A percentile compares a stretch with the other conserved stretches of the same genome.
These are phyloP conservation scores for Harpalus rufipes DNA, from an alignment of 2,888 invertebrate genomes.

Conservation along the genomic window DNA sequence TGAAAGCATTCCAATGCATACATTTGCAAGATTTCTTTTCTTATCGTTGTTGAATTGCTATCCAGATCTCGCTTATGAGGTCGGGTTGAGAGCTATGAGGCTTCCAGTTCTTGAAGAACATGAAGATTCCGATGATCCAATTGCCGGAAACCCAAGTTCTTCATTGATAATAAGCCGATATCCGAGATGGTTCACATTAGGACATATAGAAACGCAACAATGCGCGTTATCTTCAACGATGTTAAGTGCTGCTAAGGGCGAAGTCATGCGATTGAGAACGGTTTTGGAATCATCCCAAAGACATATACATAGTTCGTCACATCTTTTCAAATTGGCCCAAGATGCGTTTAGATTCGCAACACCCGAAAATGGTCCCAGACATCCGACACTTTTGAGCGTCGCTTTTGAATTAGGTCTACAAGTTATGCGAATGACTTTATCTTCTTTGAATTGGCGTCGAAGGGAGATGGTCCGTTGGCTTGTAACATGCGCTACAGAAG, in stretches of 20 bases:
- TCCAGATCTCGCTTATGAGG: slow-evolving; percentile 88
- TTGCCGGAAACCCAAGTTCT: slow-evolving; percentile 77
- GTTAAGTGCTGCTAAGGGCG: slow-evolving; percentile 86
- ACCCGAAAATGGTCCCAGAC: slow-evolving; percentile 87
- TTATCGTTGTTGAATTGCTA: slow-evolving; percentile 86
- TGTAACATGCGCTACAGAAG: slow-evolving; percentile 91
- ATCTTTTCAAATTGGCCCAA: slow-evolving; percentile 90
- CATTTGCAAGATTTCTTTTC: slow-evolving; percentile 88
- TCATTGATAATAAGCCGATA: slow-evolving; percentile 81
- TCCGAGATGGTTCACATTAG: slow-evolving; percentile 88
- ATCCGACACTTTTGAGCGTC: slow-evolving; percentile 87
- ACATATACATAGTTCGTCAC: slow-evolving; percentile 91
- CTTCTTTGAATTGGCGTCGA: slow-evolving; percentile 89
- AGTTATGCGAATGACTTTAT: slow-evolving; percentile 90
- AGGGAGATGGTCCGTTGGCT: slow-evolving; percentile 94
- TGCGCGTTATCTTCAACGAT: slow-evolving; percentile 88
- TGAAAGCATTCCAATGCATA: slow-evolving; percentile 91
- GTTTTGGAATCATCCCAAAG: slow-evolving; percentile 89
- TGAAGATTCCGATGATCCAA: slow-evolving; percentile 82
- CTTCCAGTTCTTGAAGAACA: slow-evolving; percentile 87
- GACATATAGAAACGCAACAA: slow-evolving; percentile 90
- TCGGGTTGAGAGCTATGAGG: slow-evolving; percentile 89
- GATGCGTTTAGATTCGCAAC: slow-evolving; percentile 91
- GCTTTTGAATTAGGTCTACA: slow-evolving; percentile 91
- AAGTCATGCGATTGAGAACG: slow-evolving; percentile 84